phyloP scores from a whole-genome alignment of 2,888 invertebrate species.

The Neoaliturus tenellus region DNA sequence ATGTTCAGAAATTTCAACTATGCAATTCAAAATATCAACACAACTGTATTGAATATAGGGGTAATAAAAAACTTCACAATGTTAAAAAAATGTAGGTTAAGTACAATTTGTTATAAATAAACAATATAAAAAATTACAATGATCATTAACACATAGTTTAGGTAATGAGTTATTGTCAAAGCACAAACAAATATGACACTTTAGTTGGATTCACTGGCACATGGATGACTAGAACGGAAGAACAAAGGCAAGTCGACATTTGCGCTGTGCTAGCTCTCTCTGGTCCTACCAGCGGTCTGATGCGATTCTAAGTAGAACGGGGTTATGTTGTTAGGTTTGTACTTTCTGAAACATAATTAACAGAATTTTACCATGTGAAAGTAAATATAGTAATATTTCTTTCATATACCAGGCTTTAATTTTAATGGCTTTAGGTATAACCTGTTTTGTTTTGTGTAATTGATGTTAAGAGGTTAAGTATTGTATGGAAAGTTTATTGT shows the following conservation, averaged over 20 bases:
- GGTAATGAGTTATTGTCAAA: slow-evolving; percentile 37
- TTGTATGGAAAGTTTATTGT: too few species aligned
- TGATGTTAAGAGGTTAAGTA: too few species aligned
- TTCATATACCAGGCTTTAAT: too few species aligned
- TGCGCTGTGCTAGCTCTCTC: neutral
- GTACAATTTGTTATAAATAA: slow-evolving; percentile 5
- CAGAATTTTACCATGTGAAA: too few species aligned
- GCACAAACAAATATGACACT: slow-evolving; percentile 15
- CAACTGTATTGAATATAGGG: too few species aligned
- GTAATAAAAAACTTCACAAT: neutral
- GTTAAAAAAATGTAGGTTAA: neutral
- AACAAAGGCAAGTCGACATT: neutral
- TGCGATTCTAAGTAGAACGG: slow-evolving; percentile 70
- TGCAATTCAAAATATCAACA: too few species aligned
- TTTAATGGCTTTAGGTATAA: too few species aligned
- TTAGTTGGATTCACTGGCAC: slow-evolving; percentile 17
- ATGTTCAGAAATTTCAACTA: too few species aligned
- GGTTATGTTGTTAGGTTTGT: slow-evolving; percentile 71
- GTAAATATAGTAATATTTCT: too few species aligned
- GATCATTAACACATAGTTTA: neutral
- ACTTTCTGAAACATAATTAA: slow-evolving; percentile 64
- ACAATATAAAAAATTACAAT: slow-evolving; percentile 22
- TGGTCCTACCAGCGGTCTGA: neutral
- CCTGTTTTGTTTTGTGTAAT: too few species aligned
- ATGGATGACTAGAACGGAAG: slow-evolving; percentile 31